A percentile compares a stretch with the other conserved stretches of the same genome.
phyloP scores from a whole-genome alignment of 2,797 vertebrate genomes.

The Enteromius radiatus region DNA sequence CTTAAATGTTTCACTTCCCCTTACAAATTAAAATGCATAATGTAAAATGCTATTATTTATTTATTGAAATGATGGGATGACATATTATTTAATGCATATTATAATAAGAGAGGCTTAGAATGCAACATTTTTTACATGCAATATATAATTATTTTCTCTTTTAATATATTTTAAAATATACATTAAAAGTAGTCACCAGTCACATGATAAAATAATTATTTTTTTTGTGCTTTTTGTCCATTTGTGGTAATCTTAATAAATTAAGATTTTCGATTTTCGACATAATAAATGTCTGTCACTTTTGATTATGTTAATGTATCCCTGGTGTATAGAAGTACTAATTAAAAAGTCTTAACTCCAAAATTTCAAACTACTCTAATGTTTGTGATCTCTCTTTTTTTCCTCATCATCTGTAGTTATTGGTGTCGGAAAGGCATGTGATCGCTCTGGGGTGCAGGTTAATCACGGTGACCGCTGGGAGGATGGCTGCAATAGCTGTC shows the following conservation, averaged over 20 bases:
- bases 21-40: neutral
- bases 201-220: neutral
- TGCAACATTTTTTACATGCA: neutral
- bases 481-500: conserved; percentile 91
- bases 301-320: conserved; percentile 3
- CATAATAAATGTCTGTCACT: neutral
- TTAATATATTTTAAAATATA: neutral
- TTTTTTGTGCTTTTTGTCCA: neutral
- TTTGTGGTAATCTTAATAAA: neutral
- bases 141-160: neutral
- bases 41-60: neutral
- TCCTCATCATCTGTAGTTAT: conserved; percentile 74
- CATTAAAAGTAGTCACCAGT: too few relatives aligned
- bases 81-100: neutral
- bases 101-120: neutral
- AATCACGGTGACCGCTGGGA: conserved; percentile 89
- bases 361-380: neutral
- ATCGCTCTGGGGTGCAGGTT: conserved; percentile 80
- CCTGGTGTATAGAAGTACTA: neutral
- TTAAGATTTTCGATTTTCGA: neutral
- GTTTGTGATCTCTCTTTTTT: neutral
- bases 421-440: conserved; percentile 85
- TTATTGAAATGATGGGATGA: neutral
- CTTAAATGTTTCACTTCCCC: neutral
- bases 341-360: neutral